Evolutionary conservation across 2,888 invertebrate species (phyloP), one percentile per base, ranked within the genome.

Genomic region (Calameuta filiformis): DNA sequence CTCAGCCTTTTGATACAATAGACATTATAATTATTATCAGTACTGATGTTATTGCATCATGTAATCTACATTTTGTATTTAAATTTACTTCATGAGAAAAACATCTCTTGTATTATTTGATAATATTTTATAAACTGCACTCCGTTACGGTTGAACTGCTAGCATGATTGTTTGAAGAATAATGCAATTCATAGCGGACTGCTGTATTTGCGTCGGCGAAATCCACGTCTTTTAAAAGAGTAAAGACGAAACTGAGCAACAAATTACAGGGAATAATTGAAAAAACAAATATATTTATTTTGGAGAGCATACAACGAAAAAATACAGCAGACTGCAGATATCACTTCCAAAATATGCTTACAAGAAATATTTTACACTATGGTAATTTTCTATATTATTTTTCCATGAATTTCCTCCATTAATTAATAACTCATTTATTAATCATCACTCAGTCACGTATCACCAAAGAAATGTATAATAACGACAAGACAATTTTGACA

Each of bases 301-400:
- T 40, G 40, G 40, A 40, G 15, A 40, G 73, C 68, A 68, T 77
- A 80, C 31, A 76, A 75, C 68, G 68, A 35, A 79, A 77, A 75
- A 80, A 77, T 77, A 87, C 87, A 89, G 84, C 85, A 88, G 82
- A 81, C 86, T 83, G 86, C 85, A 79, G 82, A 81, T 84, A 86
- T 83, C 79, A 85, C 84, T 83, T 84, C 80, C 80, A 79, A 75
- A 78, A 80, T 84, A 81, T 82, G 81, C 80, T 82, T 81, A 83
- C 80, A 81, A 78, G 83, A 83, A 83, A 84, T 82, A 73, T 79
- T 79, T 77, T 80, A 79, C 84, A 80, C 82, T 78, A 79, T 79
- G 69, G 77, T 80, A 77, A 80, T 79, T 77, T 80, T 79, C 79
- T 75, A 77, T 77, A 81, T 81, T 77, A 73, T 75, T 76, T 75